Evolutionary conservation across 2,888 invertebrate species (phyloP).

Genomic region (Mythimna loreyi): DNA sequence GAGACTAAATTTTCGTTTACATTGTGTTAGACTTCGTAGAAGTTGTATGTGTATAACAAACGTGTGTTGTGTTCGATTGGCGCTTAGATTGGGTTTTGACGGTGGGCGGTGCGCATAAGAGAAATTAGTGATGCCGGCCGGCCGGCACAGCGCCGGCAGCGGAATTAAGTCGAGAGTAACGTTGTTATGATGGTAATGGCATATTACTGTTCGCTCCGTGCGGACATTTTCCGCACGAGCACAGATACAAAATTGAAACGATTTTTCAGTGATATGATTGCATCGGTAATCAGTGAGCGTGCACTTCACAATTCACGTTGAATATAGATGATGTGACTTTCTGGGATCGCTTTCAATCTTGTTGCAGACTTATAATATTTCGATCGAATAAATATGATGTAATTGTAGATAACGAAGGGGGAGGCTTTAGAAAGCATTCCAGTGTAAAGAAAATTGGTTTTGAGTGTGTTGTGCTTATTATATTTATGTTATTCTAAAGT

Average conservation of each 20-base stretch:
- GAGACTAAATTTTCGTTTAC: slow-evolving; percentile 39
- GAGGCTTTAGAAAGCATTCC: neutral
- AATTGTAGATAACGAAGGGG: neutral
- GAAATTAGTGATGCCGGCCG: slow-evolving; percentile 79
- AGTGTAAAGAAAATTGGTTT: neutral
- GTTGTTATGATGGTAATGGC: slow-evolving; percentile 87
- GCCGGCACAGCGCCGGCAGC: slow-evolving; percentile 78
- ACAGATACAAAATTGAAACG: slow-evolving; percentile 83
- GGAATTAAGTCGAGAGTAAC: slow-evolving; percentile 89
- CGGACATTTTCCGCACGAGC: slow-evolving; percentile 81
- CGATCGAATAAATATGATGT: slow-evolving; percentile 19
- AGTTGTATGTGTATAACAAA: slow-evolving; percentile 18
- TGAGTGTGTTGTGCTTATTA: neutral
- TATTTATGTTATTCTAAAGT: slow-evolving; percentile 1
- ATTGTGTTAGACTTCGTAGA: slow-evolving; percentile 21
- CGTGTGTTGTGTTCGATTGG: slow-evolving; percentile 31
- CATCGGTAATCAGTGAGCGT: slow-evolving; percentile 76
- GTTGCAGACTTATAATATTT: slow-evolving; percentile 13
- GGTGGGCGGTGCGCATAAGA: slow-evolving; percentile 73
- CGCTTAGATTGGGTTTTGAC: slow-evolving; percentile 68
- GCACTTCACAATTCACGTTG: slow-evolving; percentile 73
- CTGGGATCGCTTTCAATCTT: slow-evolving; percentile 32
- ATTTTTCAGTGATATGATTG: slow-evolving; percentile 86
- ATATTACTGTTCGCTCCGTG: slow-evolving; percentile 82
- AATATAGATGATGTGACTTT: slow-evolving; percentile 56